Percentiles rank a stretch among this genome's conserved stretches.
phyloP scores from a whole-genome alignment of 2,888 invertebrate species.

The Leptinotarsa rubiginosa region DNA sequence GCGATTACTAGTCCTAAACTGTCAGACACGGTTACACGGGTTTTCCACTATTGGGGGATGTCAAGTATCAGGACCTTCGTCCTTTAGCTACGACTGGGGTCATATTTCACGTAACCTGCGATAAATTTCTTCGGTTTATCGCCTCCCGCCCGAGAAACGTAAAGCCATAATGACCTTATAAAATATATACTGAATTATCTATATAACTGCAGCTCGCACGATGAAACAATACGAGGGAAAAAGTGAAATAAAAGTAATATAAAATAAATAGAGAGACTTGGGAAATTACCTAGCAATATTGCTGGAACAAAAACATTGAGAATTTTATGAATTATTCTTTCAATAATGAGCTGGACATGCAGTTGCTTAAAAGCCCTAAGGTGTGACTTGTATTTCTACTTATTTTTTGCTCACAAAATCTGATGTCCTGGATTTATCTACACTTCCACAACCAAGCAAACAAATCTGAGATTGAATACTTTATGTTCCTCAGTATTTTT shows the following conservation, averaged over 20 bases:
- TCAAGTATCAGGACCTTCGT: conserved; percentile 55
- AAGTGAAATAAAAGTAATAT: conserved; percentile 2
- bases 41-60: conserved; percentile 56
- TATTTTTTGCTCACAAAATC: too few species aligned
- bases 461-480: too few species aligned
- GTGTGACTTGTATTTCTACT: too few species aligned
- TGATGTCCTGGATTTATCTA: too few species aligned
- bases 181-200: conserved; percentile 57
- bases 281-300: conserved; percentile 17
- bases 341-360: too few species aligned
- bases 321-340: background rate
- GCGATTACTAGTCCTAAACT: background rate
- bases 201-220: conserved; percentile 42
- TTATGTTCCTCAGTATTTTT: too few species aligned
- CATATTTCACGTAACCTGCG: conserved; percentile 62
- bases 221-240: conserved; percentile 32
- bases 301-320: background rate
- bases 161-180: conserved; percentile 60
- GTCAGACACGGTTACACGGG: background rate
- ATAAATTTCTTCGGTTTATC: conserved; percentile 63
- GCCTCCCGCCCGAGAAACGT: conserved; percentile 52
- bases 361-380: too few species aligned
- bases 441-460: too few species aligned
- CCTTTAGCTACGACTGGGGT: conserved; percentile 47
- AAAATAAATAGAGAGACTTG: background rate